Base-by-base conservation (phyloP, 2,797 vertebrate species). In the Sitta carolinensis region DNA sequence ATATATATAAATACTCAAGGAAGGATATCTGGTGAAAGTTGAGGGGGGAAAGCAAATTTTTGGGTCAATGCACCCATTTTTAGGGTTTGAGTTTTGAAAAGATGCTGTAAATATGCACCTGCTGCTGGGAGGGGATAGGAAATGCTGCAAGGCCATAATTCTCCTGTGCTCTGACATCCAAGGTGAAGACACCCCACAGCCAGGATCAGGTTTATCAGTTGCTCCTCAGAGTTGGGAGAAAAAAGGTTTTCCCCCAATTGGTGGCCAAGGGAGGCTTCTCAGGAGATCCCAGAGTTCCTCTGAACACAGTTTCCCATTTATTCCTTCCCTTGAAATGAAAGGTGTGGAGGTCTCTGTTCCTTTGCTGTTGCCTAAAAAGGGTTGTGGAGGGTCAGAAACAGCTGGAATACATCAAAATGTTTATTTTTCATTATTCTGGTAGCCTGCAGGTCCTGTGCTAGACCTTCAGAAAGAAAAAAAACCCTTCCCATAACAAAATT, bases 61-160 rank as follows among this genome's bases (percentile, higher is more conserved):
- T 13, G 36, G 21, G 23, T 38, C 10, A 12, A 3, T 47, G 7
- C 34, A 26, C 2, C 3, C 1, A 0, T 5, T 47, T 77, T 59
- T 52, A 34, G 34, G 63, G 29, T 20, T 43, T 50, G 18, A 26
- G 10, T n/a, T 47, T 48, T 48, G 72, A 22, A 57, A 64, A 47
- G 1, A 1, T 13, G 21, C 38, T 48, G 21, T 52, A n/a, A 76
- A 76, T 48, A 12, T 7, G 3, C 21, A 29, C 5, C 3, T 52
- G 23, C 27, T 80, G 43, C 59, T 52, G 32, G 7, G 34, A 59
- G 21, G n/a, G 52, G 38, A 5, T 30, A n/a, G 68, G 38, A 82
- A 61, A 79, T 43, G 45, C 54, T 59, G 32, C 54, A 68, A 14
- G 20, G 13, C 38, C 72, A 55, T 10, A 9, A 55, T 20, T 55